A percentile compares a stretch with the other conserved stretches of the same genome.
Conservation (phyloP, 1,140 invertebrate genomes). For the Zeugodacus cucurbitae region DNA sequence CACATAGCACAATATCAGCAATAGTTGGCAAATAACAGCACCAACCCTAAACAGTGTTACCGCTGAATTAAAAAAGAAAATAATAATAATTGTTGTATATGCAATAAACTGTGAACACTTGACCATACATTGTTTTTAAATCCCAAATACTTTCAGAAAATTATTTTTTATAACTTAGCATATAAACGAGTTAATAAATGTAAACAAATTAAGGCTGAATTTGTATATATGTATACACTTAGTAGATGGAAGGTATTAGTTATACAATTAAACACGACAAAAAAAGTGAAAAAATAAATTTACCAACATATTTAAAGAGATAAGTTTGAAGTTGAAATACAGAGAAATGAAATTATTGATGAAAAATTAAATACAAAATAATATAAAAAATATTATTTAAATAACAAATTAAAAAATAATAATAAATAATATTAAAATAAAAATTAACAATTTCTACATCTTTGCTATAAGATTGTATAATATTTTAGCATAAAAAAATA, state of each 20-base stretch:
- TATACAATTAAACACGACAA: neutral
- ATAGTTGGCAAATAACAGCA: neutral
- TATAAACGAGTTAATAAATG: constrained; percentile 39
- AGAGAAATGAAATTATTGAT: neutral
- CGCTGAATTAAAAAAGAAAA: neutral
- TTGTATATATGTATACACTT: constrained; percentile 43
- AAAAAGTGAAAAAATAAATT: neutral
- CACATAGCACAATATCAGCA: neutral
- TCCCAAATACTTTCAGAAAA: neutral
- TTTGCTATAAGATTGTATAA: neutral
- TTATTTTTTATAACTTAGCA: constrained; percentile 1
- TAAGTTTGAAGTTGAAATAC: neutral
- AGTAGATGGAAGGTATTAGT: neutral
- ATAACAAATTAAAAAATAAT: neutral
- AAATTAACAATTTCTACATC: neutral
- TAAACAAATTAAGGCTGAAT: constrained; percentile 45
- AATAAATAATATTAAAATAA: neutral
- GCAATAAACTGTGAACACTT: neutral
- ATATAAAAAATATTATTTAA: neutral
- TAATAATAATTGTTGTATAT: neutral
- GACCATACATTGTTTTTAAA: neutral
- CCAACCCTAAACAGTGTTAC: too few species aligned
- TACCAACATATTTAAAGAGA: neutral
- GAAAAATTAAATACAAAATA: neutral
- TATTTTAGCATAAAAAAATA: neutral